Evolutionary conservation across 2,113 vertebrate species (phyloP).

Genomic region (Regulus satrapa): DNA sequence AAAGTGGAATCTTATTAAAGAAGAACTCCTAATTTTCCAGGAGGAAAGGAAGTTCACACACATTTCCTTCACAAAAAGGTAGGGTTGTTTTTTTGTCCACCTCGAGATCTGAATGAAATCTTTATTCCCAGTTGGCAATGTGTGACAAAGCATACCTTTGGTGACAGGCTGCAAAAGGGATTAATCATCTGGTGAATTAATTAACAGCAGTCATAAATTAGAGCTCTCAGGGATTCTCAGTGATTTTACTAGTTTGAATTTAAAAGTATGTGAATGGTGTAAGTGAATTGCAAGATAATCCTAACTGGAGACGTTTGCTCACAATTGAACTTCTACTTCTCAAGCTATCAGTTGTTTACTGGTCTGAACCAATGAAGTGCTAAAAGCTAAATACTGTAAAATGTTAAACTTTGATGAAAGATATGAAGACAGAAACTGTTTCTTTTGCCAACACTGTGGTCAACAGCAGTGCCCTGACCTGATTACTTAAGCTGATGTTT

Average conservation of each 20-base stretch:
- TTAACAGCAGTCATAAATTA: background rate
- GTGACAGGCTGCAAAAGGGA: background rate
- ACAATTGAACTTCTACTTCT: constrained; percentile 1
- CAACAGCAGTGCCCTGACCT: constrained; percentile 71
- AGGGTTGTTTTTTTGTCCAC: background rate
- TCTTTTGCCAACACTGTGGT: constrained; percentile 69
- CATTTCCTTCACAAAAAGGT: background rate
- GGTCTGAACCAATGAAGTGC: constrained; percentile 43
- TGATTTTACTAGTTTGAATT: background rate
- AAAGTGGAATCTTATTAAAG: background rate
- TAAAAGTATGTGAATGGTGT: background rate
- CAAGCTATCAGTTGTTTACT: constrained; percentile 48
- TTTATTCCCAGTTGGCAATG: background rate
- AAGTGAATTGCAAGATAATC: background rate
- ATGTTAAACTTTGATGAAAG: constrained; percentile 70
- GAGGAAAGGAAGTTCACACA: background rate
- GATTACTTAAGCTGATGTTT: constrained; percentile 80
- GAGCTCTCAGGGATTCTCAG: background rate
- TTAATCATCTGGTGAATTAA: background rate
- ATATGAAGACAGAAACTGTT: constrained; percentile 54
- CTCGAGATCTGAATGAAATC: background rate
- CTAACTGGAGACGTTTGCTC: background rate
- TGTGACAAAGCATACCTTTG: background rate
- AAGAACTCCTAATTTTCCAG: background rate
- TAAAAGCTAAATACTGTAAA: constrained; percentile 63